Evolutionary conservation across 2,888 invertebrate species (phyloP), one percentile per base, ranked within the genome.

Genomic region (Caenorhabditis sp.): DNA sequence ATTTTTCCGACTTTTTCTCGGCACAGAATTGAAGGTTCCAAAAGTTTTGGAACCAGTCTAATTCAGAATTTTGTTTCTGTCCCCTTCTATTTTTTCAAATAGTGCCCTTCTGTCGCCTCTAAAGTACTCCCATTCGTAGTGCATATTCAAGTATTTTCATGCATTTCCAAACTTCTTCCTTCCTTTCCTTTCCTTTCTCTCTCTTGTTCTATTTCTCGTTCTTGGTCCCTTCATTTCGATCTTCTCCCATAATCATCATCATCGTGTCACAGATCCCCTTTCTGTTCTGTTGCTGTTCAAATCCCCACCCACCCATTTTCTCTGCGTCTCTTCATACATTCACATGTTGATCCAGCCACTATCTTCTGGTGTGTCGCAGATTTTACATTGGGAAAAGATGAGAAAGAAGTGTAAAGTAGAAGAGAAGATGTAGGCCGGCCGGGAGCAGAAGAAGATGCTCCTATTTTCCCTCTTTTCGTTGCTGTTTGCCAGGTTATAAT

Each of bases 181-280:
- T n/a, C n/a, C n/a, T n/a, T n/a, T n/a, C n/a, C n/a, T n/a, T n/a
- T n/a, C n/a, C 43, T 64, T 43, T 14, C 31, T 31, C 31, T 31
- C 10, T 31, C 10, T 10, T 31, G 31, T 31, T 31, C 31, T 31
- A 31, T 7, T 31, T 10, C 60, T 70, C 43, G 70, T 43, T 14
- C 10, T 43, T 43, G 43, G 17, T 43, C 43, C 43, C 43, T 43
- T 43, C 10, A 36, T 36, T 36, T 10, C 36, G 7, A 36, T 36
- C 36, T 8, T 36, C 10, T 36, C 10, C 36, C 36, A 10, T 8
- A 8, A 8, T 36, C 36, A n/a, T n/a, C n/a, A n/a, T n/a, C n/a
- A n/a, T n/a, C n/a, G n/a, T n/a, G n/a, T n/a, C n/a, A n/a, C n/a
- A n/a, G n/a, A n/a, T 65, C 43, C 43, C 56, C 25, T n/a, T 59